Evolutionary conservation across 1,140 invertebrate genomes (phyloP).

Genomic region (Ceratitis capitata): DNA sequence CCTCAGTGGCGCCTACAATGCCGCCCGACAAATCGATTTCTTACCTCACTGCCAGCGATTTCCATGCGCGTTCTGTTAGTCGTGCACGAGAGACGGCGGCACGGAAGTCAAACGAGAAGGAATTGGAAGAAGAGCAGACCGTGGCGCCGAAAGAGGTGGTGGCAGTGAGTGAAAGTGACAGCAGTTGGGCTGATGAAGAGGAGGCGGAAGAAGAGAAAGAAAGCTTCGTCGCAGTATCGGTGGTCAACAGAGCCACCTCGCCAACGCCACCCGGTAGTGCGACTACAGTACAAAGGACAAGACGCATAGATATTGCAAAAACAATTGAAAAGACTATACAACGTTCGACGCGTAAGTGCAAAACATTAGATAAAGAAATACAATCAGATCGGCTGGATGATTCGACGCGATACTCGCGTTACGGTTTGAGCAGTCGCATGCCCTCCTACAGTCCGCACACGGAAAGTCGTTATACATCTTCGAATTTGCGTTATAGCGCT

Average conservation of each 20-base stretch:
- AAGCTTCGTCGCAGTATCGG: constrained; percentile 69
- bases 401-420: constrained; percentile 71
- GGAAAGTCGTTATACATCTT: constrained; percentile 67
- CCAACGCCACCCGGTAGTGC: constrained; percentile 75
- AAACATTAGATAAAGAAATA: constrained; percentile 73
- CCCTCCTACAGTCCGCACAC: constrained; percentile 75
- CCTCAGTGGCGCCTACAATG: constrained; percentile 12
- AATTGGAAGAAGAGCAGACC: constrained; percentile 45
- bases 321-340: constrained; percentile 74
- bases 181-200: background rate
- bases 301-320: constrained; percentile 76
- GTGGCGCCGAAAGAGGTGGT: background rate
- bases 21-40: constrained; percentile 52
- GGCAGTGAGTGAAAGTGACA: background rate
- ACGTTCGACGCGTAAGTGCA: constrained; percentile 67
- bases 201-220: constrained; percentile 47
- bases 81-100: constrained; percentile 49
- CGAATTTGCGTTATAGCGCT: constrained; percentile 60
- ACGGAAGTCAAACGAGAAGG: constrained; percentile 51
- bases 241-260: constrained; percentile 79
- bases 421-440: constrained; percentile 69
- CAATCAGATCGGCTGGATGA: constrained; percentile 76
- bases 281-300: constrained; percentile 69
- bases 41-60: constrained; percentile 60
- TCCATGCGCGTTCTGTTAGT: constrained; percentile 57